A percentile compares a stretch with the other conserved stretches of the same genome.
Conservation (phyloP, 2,888 invertebrate species). For the Blera fallax region DNA sequence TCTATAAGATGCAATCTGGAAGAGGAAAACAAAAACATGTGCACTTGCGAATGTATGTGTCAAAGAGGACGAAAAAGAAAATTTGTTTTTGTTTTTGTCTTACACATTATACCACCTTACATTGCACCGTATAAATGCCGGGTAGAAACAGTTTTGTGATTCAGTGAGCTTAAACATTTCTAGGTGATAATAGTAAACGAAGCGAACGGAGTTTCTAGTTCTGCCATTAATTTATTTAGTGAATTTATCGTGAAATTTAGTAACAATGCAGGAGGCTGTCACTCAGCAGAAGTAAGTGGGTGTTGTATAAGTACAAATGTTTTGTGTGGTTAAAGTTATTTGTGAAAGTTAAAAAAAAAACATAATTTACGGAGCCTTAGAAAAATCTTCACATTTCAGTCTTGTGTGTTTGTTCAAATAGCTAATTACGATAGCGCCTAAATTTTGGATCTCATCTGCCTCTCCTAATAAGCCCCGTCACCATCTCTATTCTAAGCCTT, state of each 20-base stretch:
- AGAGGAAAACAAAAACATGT: constrained; percentile 26
- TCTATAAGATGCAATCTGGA: not conserved
- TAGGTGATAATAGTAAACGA: constrained; percentile 16
- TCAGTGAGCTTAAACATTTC: constrained; percentile 33
- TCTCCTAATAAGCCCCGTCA: too few species aligned
- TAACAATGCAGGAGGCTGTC: constrained; percentile 26
- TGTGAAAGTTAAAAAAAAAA: too few species aligned
- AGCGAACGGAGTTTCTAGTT: constrained; percentile 32
- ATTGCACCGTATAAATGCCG: constrained; percentile 47
- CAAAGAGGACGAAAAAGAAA: not conserved
- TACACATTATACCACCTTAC: not conserved
- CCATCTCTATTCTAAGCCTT: too few species aligned
- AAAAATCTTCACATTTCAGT: too few species aligned
- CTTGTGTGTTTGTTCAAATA: too few species aligned
- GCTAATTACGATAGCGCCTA: too few species aligned
- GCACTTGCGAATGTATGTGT: constrained; percentile 17
- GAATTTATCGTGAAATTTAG: not conserved
- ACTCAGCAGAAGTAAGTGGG: constrained; percentile 19
- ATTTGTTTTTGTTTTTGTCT: constrained; percentile 20
- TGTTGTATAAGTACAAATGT: not conserved
- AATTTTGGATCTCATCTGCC: too few species aligned
- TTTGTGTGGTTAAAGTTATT: too few species aligned
- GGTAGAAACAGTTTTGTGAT: constrained; percentile 9
- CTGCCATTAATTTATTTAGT: constrained; percentile 5
- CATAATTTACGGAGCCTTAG: too few species aligned